phyloP scores from a whole-genome alignment of 2,113 vertebrate species.

The Hemicordylus capensis region DNA sequence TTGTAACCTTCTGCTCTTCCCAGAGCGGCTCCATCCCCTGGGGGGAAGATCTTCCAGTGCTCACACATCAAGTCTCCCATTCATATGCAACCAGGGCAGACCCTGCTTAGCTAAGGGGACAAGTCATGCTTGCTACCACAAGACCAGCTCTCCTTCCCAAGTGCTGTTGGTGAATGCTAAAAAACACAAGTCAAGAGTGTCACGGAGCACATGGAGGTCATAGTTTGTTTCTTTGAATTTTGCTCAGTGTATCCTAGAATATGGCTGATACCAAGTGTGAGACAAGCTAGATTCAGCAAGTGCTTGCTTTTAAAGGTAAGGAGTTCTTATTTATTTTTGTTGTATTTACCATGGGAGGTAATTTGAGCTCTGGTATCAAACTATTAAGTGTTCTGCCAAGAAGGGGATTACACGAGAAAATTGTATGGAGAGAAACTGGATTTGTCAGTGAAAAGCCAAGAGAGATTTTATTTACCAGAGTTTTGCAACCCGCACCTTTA shows the following conservation, averaged over 20 bases:
- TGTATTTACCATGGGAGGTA: conserved; percentile 76
- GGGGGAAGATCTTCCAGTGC: no score
- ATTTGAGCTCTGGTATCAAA: conserved; percentile 71
- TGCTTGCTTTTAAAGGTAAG: conserved; percentile 76
- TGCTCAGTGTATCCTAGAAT: conserved; percentile 41
- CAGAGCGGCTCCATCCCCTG: no score
- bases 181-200: background rate
- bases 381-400: conserved; percentile 76
- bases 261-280: conserved; percentile 27
- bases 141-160: no score
- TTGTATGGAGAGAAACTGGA: conserved; percentile 69
- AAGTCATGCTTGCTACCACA: no score
- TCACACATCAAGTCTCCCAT: no score
- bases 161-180: no score
- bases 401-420: conserved; percentile 74
- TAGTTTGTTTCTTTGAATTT: background rate
- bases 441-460: conserved; percentile 60
- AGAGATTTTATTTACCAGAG: conserved; percentile 55
- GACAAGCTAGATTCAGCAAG: conserved; percentile 39
- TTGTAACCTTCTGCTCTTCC: no score
- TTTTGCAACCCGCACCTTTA: conserved; percentile 74
- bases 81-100: no score
- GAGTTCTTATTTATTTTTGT: conserved; percentile 65
- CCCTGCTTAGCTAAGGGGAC: no score
- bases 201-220: background rate